These are phyloP conservation scores for Xerus inauris DNA, from an alignment of 2,113 vertebrate genomes.

Conservation along the genomic window DNA sequence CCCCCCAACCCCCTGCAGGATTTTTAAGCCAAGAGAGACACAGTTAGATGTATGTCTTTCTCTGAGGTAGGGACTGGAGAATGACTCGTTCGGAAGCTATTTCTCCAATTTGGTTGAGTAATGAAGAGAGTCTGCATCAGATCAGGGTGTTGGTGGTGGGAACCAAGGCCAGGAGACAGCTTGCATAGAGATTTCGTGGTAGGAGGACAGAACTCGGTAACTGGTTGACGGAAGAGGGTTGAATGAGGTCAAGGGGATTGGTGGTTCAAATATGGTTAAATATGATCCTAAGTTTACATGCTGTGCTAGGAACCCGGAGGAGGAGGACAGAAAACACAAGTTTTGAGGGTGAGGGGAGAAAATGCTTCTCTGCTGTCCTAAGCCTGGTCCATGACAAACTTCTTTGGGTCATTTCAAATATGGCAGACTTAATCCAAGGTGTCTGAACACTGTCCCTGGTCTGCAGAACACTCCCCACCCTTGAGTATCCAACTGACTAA, in stretches of 20 bases:
- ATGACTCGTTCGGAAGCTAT: conserved; percentile 75
- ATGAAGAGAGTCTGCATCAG: conserved; percentile 44
- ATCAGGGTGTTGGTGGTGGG: conserved; percentile 55
- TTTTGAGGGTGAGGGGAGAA: background rate
- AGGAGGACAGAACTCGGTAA: conserved; percentile 17
- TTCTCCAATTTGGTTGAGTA: conserved; percentile 71
- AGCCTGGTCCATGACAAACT: background rate
- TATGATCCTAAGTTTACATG: conserved; percentile 41
- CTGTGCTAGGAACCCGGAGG: conserved; percentile 47
- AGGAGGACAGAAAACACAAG: background rate
- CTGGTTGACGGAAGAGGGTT: conserved; percentile 1
- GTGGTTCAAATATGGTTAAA: conserved; percentile 52
- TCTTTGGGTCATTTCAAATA: background rate
- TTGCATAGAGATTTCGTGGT: conserved; percentile 8
- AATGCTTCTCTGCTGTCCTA: background rate
- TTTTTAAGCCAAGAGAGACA: background rate
- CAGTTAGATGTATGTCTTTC: background rate
- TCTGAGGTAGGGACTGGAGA: conserved; percentile 33
- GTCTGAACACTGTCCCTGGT: background rate
- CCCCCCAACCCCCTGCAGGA: no score
- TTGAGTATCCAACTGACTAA: background rate
- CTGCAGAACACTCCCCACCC: background rate
- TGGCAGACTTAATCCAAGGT: background rate
- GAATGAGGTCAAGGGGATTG: background rate
- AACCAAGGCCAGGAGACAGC: conserved; percentile 10